Evolutionary conservation across 2,888 invertebrate species (phyloP).

Genomic region (Schizotus pectinicornis): DNA sequence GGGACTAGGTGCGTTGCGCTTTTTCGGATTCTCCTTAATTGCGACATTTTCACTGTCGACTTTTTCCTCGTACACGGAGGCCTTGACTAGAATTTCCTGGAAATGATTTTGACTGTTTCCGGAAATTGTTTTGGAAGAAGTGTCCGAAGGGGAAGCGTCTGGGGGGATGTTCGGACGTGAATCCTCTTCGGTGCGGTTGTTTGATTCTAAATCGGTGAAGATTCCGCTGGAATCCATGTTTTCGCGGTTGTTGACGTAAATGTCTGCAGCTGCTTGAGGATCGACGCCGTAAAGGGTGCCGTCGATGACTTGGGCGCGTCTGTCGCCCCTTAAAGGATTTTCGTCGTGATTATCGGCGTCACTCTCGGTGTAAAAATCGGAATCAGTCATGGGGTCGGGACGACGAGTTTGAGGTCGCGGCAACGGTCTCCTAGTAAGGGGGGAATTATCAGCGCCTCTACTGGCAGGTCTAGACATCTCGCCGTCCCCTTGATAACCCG

Average conservation of each 20-base stretch:
- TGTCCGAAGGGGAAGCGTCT: constrained; percentile 70
- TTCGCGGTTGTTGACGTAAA: constrained; percentile 65
- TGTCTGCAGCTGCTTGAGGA: constrained; percentile 61
- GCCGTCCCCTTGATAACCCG: constrained; percentile 93
- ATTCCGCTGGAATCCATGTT: constrained; percentile 93
- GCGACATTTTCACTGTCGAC: neutral
- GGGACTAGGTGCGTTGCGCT: constrained; percentile 50
- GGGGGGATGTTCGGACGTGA: constrained; percentile 38
- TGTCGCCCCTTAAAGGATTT: constrained; percentile 70
- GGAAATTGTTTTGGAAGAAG: constrained; percentile 63
- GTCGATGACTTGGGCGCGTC: constrained; percentile 84
- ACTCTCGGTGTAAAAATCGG: constrained; percentile 89
- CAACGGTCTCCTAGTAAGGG: constrained; percentile 61
- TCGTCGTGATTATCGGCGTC: constrained; percentile 87
- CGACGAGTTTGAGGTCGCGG: constrained; percentile 64
- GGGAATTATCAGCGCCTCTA: constrained; percentile 78
- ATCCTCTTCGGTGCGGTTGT: constrained; percentile 61
- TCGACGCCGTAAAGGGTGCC: constrained; percentile 84
- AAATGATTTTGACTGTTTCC: constrained; percentile 60
- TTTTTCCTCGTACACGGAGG: constrained; percentile 23
- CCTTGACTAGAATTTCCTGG: constrained; percentile 36
- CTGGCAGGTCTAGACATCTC: constrained; percentile 89
- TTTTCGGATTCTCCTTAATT: constrained; percentile 39
- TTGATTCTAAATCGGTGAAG: constrained; percentile 85
- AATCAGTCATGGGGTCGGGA: constrained; percentile 88